Evolutionary conservation across 2,888 invertebrate genomes (phyloP).

Genomic region (Drosophila nr. medialis): DNA sequence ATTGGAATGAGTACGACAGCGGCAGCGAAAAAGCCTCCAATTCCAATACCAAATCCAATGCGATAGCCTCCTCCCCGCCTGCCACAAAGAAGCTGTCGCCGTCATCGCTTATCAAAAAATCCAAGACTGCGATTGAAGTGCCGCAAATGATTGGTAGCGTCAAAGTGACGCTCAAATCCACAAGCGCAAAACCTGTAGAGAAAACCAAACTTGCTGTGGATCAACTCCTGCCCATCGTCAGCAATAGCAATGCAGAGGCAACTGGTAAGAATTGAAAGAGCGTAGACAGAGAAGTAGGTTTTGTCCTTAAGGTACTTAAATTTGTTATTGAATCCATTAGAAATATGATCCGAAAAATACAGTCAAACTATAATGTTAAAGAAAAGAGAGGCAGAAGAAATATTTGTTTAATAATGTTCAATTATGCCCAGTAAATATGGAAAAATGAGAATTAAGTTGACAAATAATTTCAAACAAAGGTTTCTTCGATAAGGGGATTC

Average conservation of each 20-base stretch:
- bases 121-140: constrained; percentile 21
- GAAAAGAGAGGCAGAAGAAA: no score
- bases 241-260: constrained; percentile 24
- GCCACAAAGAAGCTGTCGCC: constrained; percentile 29
- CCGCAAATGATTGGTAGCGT: constrained; percentile 25
- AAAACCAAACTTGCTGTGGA: constrained; percentile 31
- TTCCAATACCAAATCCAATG: constrained; percentile 17
- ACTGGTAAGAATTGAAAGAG: constrained; percentile 33
- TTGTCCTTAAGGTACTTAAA: neutral
- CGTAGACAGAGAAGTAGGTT: neutral
- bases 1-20: constrained; percentile 84
- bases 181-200: constrained; percentile 13
- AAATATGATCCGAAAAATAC: neutral
- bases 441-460: neutral
- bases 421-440: no score
- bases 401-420: no score
- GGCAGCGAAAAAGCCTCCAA: constrained; percentile 31
- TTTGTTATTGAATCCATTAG: neutral
- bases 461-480: neutral
- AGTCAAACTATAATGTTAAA: no score
- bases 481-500: neutral
- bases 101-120: constrained; percentile 16
- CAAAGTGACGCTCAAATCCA: constrained; percentile 47
- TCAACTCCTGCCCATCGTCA: constrained; percentile 8
- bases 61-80: constrained; percentile 6